Percentiles rank a stretch among this genome's conserved stretches.
Conservation (phyloP, 2,888 invertebrate genomes). For the Theodoxus fluviatilis region DNA sequence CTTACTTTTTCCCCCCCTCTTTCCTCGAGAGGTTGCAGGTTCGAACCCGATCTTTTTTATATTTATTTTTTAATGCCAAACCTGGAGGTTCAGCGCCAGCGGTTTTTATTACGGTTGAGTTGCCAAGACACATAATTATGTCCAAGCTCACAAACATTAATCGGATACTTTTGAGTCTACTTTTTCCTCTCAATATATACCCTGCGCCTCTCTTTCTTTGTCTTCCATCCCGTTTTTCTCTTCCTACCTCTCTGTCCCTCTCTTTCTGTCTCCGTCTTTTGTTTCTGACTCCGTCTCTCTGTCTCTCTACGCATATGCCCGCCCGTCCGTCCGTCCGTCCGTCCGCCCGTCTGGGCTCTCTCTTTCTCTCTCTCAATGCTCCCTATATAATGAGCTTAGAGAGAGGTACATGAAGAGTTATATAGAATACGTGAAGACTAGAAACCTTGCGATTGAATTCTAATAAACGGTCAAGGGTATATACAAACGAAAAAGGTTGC, state of each 20-base stretch:
- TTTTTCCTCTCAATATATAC: neutral
- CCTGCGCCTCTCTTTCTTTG: neutral
- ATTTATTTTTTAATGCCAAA: too few relatives aligned
- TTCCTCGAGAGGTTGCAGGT: too few relatives aligned
- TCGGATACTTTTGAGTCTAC: neutral
- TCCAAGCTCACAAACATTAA: neutral
- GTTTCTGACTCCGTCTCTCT: neutral
- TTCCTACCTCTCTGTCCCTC: neutral
- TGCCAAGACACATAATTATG: too few relatives aligned
- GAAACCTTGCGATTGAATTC: too few relatives aligned
- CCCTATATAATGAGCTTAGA: too few relatives aligned
- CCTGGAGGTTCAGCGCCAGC: too few relatives aligned
- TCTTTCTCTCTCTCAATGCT: conserved; percentile 1
- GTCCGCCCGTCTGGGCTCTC: neutral
- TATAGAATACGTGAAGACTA: too few relatives aligned
- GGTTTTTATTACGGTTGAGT: neutral
- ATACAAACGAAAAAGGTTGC: too few relatives aligned
- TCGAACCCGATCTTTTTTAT: too few relatives aligned
- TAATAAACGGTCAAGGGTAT: too few relatives aligned
- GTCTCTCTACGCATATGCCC: neutral
- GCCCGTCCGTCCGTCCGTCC: neutral
- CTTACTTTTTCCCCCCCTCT: too few relatives aligned
- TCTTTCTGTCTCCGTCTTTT: neutral
- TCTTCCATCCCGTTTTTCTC: conserved; percentile 11
- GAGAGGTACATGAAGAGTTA: too few relatives aligned